Conservation (phyloP, 2,888 invertebrate species). For the Chymomyza fuscimana region DNA sequence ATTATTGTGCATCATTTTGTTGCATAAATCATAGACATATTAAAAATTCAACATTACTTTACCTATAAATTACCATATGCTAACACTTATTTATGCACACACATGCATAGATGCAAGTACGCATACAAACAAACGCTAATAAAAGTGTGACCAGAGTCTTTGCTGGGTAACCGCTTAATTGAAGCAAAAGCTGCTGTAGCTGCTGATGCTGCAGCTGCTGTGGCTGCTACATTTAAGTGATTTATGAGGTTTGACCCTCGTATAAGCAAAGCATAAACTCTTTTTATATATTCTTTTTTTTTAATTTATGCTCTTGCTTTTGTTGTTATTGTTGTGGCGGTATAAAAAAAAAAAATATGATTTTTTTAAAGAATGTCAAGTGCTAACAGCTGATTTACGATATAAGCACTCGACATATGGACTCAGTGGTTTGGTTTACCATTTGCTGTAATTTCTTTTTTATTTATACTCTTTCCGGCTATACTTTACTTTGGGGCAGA, state of each 20-base stretch:
- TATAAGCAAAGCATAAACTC: not conserved
- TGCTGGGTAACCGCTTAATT: conserved; percentile 50
- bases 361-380: conserved; percentile 40
- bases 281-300: not conserved
- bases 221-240: conserved; percentile 54
- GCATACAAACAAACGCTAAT: not conserved
- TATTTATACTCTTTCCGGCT: not conserved
- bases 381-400: conserved; percentile 48
- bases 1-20: conserved; percentile 29
- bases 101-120: not conserved
- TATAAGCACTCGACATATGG: not conserved
- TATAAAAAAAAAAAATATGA: not conserved
- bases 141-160: not conserved
- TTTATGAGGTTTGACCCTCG: conserved; percentile 54
- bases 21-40: conserved; percentile 37
- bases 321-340: not conserved
- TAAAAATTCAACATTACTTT: not conserved
- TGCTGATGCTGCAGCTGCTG: conserved; percentile 42
- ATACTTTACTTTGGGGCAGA: not conserved
- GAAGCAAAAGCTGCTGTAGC: conserved; percentile 59
- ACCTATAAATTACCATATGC: conserved; percentile 10
- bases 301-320: not conserved
- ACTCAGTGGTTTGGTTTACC: not conserved
- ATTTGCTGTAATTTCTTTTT: not conserved
- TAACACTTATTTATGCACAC: not conserved